phyloP scores from a whole-genome alignment of 2,797 vertebrate species.

The Corythornis leucogaster region DNA sequence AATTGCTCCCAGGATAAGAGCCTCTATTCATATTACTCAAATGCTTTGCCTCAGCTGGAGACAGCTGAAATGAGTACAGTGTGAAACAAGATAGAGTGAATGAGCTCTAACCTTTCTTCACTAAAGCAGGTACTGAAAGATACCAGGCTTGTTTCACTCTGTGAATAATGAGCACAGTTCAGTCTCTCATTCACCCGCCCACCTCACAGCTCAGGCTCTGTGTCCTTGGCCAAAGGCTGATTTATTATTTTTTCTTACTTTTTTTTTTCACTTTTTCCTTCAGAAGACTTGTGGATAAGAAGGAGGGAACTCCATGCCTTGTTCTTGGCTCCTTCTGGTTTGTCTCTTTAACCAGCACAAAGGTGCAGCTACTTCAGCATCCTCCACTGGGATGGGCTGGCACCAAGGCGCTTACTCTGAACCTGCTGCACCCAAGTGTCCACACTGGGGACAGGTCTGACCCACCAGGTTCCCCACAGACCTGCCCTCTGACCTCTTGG shows the following conservation, averaged over 20 bases:
- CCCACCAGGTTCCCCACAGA: background rate
- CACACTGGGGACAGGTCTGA: background rate
- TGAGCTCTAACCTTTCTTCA: conserved; percentile 48
- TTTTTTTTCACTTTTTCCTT: background rate
- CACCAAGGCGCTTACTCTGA: background rate
- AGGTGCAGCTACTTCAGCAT: background rate
- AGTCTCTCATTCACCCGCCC: background rate
- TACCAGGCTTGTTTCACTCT: conserved; percentile 30
- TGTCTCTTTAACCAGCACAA: background rate
- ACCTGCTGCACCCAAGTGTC: background rate
- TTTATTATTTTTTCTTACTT: background rate
- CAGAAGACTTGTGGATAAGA: background rate
- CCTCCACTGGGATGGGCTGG: background rate
- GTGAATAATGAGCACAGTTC: conserved; percentile 38
- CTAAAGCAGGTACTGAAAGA: conserved; percentile 41
- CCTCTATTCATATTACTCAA: conserved; percentile 42
- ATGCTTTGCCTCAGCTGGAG: conserved; percentile 58
- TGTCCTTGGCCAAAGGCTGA: background rate
- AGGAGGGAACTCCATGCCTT: background rate
- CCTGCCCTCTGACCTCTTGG: background rate
- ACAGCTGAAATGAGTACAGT: conserved; percentile 47
- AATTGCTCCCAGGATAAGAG: conserved; percentile 58
- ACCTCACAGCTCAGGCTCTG: background rate
- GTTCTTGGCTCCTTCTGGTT: background rate
- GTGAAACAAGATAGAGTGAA: conserved; percentile 11